Conservation (phyloP, 2,113 vertebrate genomes). For the Sigmodon hispidus region DNA sequence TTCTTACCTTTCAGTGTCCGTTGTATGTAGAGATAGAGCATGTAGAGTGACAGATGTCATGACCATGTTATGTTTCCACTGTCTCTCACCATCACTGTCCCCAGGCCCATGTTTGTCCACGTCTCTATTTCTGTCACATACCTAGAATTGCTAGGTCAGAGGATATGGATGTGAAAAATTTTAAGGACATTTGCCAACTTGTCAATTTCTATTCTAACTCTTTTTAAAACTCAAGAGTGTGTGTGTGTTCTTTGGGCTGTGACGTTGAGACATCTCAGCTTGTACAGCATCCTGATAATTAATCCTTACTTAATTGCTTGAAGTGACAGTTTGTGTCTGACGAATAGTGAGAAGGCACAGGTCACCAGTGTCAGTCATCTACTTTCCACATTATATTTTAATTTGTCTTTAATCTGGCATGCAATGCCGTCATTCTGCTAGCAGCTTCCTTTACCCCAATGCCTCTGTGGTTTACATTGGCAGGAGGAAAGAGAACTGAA, state of each 20-base stretch:
- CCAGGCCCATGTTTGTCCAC: not conserved
- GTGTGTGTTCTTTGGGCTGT: not conserved
- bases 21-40: not conserved
- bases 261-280: conserved; percentile 29
- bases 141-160: not conserved
- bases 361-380: not conserved
- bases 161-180: not conserved
- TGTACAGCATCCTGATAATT: conserved; percentile 2
- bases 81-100: not conserved
- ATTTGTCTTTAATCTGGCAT: conserved; percentile 41
- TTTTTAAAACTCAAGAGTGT: not conserved
- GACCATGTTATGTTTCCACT: not conserved
- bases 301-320: not conserved
- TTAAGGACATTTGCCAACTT: not conserved
- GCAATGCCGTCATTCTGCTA: not conserved
- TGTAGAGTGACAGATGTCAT: not conserved
- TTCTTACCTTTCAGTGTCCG: conserved; percentile 17
- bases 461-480: not conserved
- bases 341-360: conserved; percentile 13
- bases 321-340: conserved; percentile 34
- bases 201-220: not conserved
- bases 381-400: not conserved
- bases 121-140: not conserved
- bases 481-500: not conserved
- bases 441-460: not conserved